A percentile compares a stretch with the other conserved stretches of the same genome.
phyloP scores from a whole-genome alignment of 2,888 invertebrate species.

The Eupithecia inturbata region DNA sequence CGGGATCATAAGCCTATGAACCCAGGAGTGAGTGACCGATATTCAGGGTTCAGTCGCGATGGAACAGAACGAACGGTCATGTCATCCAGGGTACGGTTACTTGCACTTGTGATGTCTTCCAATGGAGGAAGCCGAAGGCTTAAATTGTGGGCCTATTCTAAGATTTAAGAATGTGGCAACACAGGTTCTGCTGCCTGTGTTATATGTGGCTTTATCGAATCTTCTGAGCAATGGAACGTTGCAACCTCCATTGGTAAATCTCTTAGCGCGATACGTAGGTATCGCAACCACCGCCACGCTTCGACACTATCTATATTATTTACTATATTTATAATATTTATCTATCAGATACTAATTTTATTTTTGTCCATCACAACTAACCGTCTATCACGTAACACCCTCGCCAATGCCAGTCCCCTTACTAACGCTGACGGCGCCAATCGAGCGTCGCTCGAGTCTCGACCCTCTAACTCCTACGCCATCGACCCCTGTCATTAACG shows the following conservation, averaged over 20 bases:
- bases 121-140: conserved; percentile 13
- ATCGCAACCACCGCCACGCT: conserved; percentile 54
- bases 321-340: conserved; percentile 51
- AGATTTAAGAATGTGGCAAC: neutral
- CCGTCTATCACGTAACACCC: conserved; percentile 62
- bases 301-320: conserved; percentile 50
- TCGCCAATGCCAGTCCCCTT: conserved; percentile 44
- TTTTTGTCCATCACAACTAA: conserved; percentile 70
- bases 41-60: conserved; percentile 50
- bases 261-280: conserved; percentile 43
- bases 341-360: conserved; percentile 62
- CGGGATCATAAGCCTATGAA: conserved; percentile 62
- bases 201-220: neutral
- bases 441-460: conserved; percentile 56
- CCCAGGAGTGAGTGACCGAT: conserved; percentile 56
- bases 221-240: neutral
- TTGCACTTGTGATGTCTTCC: conserved; percentile 50
- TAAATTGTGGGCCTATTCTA: neutral
- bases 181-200: neutral
- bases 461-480: conserved; percentile 55
- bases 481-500: conserved; percentile 63
- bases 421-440: conserved; percentile 56
- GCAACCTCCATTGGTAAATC: conserved; percentile 8
- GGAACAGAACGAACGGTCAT: conserved; percentile 60
- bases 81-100: conserved; percentile 35